A percentile compares a stretch with the other conserved stretches of the same genome.
Conservation (phyloP, 2,888 invertebrate species). For the Shargacucullia verbasci region DNA sequence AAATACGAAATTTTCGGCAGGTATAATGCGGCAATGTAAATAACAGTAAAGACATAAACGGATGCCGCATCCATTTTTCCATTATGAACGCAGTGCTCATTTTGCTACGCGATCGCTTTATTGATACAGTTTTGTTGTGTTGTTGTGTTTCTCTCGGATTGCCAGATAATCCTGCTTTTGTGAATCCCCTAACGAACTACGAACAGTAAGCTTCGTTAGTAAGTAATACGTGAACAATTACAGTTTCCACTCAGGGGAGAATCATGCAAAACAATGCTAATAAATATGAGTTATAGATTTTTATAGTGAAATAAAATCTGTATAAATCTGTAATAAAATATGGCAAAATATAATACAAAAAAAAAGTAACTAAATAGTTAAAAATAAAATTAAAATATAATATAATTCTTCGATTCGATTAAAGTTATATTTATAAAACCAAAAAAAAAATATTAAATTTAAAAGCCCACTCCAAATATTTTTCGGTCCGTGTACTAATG, state of each 20-base stretch:
- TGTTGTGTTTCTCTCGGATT: conserved; percentile 34
- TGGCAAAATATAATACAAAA: not conserved
- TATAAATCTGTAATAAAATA: not conserved
- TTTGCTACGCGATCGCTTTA: conserved; percentile 37
- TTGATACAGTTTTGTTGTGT: conserved; percentile 39
- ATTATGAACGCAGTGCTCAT: conserved; percentile 35
- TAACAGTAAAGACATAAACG: conserved; percentile 23
- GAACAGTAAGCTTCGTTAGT: conserved; percentile 21
- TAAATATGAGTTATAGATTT: no score
- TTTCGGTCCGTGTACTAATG: conserved; percentile 31
- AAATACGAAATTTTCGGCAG: conserved; percentile 6
- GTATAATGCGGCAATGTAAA: conserved; percentile 38
- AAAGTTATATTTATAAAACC: no score
- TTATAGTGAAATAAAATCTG: no score
- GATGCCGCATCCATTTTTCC: conserved; percentile 22
- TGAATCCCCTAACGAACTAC: conserved; percentile 47
- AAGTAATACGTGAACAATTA: conserved; percentile 34
- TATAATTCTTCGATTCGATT: no score
- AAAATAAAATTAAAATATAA: no score
- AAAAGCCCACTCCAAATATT: conserved; percentile 27
- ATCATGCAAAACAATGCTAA: no score
- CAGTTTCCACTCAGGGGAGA: not conserved
- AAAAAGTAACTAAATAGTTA: no score
- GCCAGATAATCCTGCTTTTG: conserved; percentile 41
- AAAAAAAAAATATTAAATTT: conserved; percentile 6